These are phyloP conservation scores for Ganaspis brasiliensis DNA, from an alignment of 2,888 invertebrate genomes.

Conservation along the genomic window DNA sequence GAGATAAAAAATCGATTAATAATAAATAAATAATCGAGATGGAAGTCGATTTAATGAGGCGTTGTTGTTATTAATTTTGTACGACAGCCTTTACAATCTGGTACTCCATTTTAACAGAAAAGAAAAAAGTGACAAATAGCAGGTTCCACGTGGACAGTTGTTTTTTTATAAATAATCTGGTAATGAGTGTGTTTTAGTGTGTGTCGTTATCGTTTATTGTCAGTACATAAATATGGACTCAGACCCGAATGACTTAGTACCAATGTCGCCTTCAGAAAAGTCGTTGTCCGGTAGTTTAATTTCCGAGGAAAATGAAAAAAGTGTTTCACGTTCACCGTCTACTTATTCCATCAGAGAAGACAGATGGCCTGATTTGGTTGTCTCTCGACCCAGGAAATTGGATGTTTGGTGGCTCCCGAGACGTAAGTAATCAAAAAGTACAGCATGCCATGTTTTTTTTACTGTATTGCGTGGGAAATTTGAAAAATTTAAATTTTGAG, in stretches of 20 bases:
- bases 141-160: background rate
- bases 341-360: slow-evolving; percentile 82
- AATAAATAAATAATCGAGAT: too few species aligned
- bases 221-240: slow-evolving; percentile 74
- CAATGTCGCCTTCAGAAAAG: slow-evolving; percentile 79
- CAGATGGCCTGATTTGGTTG: slow-evolving; percentile 79
- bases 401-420: slow-evolving; percentile 78
- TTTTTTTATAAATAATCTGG: background rate
- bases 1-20: background rate
- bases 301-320: slow-evolving; percentile 81
- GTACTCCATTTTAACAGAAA: background rate
- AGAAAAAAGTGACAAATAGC: background rate
- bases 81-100: background rate
- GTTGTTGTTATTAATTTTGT: slow-evolving; percentile 20
- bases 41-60: slow-evolving; percentile 28
- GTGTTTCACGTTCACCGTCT: slow-evolving; percentile 83
- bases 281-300: slow-evolving; percentile 78
- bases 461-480: slow-evolving; percentile 57
- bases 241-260: slow-evolving; percentile 75
- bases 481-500: slow-evolving; percentile 4
- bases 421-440: slow-evolving; percentile 72
- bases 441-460: slow-evolving; percentile 7
- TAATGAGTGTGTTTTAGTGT: slow-evolving; percentile 46
- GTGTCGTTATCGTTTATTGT: slow-evolving; percentile 45
- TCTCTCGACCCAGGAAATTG: slow-evolving; percentile 77